These are phyloP conservation scores for Aquatica leii DNA, from an alignment of 2,888 invertebrate genomes.

Conservation along the genomic window DNA sequence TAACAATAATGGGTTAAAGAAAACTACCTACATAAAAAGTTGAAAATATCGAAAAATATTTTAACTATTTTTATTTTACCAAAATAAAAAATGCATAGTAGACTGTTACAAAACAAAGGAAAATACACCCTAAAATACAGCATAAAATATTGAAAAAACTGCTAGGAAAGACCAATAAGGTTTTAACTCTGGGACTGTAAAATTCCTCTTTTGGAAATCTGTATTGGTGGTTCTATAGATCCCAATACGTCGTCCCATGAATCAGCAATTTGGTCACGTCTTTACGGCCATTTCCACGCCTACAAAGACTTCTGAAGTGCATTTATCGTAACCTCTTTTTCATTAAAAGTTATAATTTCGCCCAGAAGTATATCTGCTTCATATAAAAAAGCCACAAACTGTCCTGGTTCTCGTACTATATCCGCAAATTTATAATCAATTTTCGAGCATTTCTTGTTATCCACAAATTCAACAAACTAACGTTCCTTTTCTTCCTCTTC, in stretches of 20 bases:
- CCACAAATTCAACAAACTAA: not conserved
- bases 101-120: no score
- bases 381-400: not conserved
- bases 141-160: no score
- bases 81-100: no score
- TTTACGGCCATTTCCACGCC: conserved; percentile 3
- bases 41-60: no score
- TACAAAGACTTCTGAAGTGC: not conserved
- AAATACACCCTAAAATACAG: no score
- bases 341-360: not conserved
- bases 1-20: no score
- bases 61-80: no score
- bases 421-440: not conserved
- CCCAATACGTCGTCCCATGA: not conserved
- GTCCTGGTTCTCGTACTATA: not conserved
- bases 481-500: not conserved
- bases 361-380: not conserved
- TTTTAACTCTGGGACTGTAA: not conserved
- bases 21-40: no score
- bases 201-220: not conserved
- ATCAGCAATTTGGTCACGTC: not conserved
- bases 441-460: not conserved
- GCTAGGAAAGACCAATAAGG: not conserved
- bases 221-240: not conserved
- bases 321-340: not conserved